These are phyloP conservation scores for Dione vanillae DNA, from an alignment of 2,888 invertebrate species.

Conservation along the genomic window DNA sequence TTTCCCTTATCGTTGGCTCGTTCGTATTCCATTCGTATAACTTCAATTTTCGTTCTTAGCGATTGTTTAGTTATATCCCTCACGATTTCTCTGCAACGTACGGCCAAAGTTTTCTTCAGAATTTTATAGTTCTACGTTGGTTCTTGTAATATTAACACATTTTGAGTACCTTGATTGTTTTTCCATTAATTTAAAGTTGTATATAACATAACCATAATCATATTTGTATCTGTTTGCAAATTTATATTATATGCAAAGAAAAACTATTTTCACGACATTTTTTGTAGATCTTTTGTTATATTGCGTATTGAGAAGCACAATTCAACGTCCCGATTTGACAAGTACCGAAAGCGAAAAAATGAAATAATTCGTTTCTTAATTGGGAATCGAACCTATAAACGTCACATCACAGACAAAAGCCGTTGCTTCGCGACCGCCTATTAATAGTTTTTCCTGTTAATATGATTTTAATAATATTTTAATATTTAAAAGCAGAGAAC, in stretches of 20 bases:
- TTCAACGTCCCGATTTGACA: background rate
- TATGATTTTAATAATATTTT: too few relatives aligned
- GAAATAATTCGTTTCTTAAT: background rate
- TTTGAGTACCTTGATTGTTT: conserved; percentile 4
- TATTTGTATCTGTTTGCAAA: too few relatives aligned
- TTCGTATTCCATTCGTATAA: conserved; percentile 40
- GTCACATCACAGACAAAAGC: too few relatives aligned
- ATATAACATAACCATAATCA: background rate
- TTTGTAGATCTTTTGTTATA: too few relatives aligned
- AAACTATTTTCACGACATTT: background rate
- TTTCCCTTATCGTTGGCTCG: conserved; percentile 37
- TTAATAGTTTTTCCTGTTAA: too few relatives aligned
- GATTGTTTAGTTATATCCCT: conserved; percentile 41
- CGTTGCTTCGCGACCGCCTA: too few relatives aligned
- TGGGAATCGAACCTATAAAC: background rate
- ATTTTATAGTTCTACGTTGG: conserved; percentile 17
- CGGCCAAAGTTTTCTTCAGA: conserved; percentile 19
- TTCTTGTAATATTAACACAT: conserved; percentile 35
- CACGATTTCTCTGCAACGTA: conserved; percentile 31
- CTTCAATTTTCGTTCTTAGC: conserved; percentile 43
- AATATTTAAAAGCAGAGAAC: too few relatives aligned
- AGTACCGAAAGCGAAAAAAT: background rate
- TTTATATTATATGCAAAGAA: background rate
- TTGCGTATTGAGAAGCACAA: too few relatives aligned
- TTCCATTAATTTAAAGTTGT: background rate